Base-by-base conservation (phyloP, 2,113 vertebrate genomes). In the Columba janthina region DNA sequence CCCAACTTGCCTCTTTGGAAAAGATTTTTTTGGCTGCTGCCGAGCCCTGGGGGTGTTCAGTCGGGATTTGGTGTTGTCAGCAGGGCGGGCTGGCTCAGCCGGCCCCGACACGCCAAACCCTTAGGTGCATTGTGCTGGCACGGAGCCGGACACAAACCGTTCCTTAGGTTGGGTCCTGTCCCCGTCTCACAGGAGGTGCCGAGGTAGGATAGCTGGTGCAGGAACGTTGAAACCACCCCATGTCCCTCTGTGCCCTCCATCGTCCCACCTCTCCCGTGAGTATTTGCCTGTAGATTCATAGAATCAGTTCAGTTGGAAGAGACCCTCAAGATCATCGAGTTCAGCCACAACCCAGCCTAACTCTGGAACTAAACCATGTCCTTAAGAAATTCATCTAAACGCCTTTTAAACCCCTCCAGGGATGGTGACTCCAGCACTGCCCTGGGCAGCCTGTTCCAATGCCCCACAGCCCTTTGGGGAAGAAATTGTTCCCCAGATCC, bases 51-150 rank as follows among this genome's bases (percentile, higher is more conserved):
- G 38, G 75, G 22, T 69, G 56, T 57, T 89, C 54, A 61, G 74
- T 24, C 1, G 5, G 73, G 61, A n/a, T 64, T 96, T 12, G 42
- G 28, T 51, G 32, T n/a, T 19, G 0, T 9, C 81, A 89, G 51
- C 32, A 4, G 0, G 70, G 50, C 46, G 25, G 38, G 72, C n/a
- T 16, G 60, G 40, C 65, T 67, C 83, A 65, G 72, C 89, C 2
- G 0, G 94, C 58, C 71, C 89, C 0, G 0, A 87, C 96, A 85
- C 0, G 65, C 56, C 60, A 25, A 81, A 57, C n/a, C 67, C 40
- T 28, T 0, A 0, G 0, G 34, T 42, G 42, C 40, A 28, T 66
- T 32, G 15, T 0, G 0, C 67, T 76, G 83, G 56, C 83, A 62
- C 1, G 0, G 4, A 19, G 79, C 78, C 11, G 2, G 67, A 9